These are phyloP conservation scores for Phthorimaea operculella DNA, from an alignment of 1,140 invertebrate genomes.

Conservation along the genomic window DNA sequence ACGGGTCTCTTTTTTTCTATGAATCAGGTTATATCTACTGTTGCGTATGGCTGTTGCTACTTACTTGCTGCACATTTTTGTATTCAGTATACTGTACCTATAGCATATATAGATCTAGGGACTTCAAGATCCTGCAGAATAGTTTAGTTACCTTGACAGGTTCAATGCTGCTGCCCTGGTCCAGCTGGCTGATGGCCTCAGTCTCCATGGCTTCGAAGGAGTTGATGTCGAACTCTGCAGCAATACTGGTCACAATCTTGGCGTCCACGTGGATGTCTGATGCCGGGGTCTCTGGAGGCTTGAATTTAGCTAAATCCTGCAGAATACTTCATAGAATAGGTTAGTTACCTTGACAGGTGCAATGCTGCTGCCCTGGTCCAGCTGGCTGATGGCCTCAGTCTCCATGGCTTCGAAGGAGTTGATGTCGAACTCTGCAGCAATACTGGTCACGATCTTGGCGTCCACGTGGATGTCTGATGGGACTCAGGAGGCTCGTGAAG, in stretches of 20 bases:
- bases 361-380: constrained; percentile 57
- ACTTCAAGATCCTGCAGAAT: no score
- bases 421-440: constrained; percentile 89
- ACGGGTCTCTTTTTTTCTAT: no score
- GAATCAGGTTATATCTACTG: no score
- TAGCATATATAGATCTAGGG: no score
- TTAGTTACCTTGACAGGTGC: no score
- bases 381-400: constrained; percentile 72
- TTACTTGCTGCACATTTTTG: no score
- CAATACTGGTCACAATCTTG: constrained; percentile 79
- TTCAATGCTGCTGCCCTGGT: constrained; percentile 52
- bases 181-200: constrained; percentile 71
- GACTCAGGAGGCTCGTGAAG: constrained; percentile 91
- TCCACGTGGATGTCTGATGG: constrained; percentile 73
- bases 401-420: constrained; percentile 83
- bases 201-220: constrained; percentile 82
- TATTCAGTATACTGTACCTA: no score
- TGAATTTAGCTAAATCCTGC: constrained; percentile 20
- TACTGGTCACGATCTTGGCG: constrained; percentile 80
- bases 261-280: constrained; percentile 77
- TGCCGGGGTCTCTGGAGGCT: constrained; percentile 80
- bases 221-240: constrained; percentile 90
- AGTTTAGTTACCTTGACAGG: no score
- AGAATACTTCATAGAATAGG: no score
- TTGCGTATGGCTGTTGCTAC: no score